phyloP scores from a whole-genome alignment of 2,797 vertebrate species.

The Uromys caudimaculatus region DNA sequence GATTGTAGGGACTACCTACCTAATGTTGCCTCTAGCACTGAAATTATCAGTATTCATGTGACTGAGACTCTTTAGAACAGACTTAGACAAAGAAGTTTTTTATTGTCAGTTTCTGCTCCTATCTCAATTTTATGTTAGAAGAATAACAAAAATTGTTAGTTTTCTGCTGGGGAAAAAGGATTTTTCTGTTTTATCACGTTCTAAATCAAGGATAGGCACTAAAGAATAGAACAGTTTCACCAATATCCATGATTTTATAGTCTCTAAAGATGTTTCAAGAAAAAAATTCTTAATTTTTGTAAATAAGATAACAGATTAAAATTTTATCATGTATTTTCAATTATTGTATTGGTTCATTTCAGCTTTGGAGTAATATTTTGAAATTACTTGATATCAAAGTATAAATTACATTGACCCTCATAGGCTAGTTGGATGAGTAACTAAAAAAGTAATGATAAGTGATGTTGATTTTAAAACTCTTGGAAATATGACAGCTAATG shows the following conservation, averaged over 20 bases:
- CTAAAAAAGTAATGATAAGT: background rate
- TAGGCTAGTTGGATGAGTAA: background rate
- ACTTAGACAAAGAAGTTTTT: background rate
- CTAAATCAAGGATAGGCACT: background rate
- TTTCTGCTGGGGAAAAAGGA: background rate
- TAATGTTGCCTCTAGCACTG: background rate
- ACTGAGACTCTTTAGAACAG: background rate
- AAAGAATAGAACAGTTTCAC: background rate
- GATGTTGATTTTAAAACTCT: background rate
- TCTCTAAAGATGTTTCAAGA: background rate
- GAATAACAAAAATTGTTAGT: background rate
- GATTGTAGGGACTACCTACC: background rate
- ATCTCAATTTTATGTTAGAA: background rate
- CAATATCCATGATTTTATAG: background rate
- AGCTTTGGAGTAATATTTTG: constrained; percentile 1
- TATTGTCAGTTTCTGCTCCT: background rate
- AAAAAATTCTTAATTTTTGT: too few relatives aligned
- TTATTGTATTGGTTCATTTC: constrained; percentile 18
- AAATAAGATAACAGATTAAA: background rate
- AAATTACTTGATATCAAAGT: background rate
- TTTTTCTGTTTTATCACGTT: background rate
- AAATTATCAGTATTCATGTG: background rate
- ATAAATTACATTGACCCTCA: background rate
- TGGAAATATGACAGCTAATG: background rate
- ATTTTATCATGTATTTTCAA: background rate